Percentiles rank a stretch among this genome's conserved stretches.
These are phyloP conservation scores for Poecilia velifera DNA, from an alignment of 2,797 vertebrate genomes.

Conservation along the genomic window DNA sequence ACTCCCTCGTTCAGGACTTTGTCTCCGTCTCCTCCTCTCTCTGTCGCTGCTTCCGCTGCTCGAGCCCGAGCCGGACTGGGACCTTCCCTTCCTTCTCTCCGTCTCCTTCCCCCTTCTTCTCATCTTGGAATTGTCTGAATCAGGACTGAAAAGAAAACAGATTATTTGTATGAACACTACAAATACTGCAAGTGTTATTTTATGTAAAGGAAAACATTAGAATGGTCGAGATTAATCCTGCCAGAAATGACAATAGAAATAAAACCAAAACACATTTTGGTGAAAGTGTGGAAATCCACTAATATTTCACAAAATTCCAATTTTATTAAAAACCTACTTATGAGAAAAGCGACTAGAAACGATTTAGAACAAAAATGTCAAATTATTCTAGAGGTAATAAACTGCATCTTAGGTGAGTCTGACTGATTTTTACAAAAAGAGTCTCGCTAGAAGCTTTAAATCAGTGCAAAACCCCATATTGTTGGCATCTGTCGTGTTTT, in stretches of 20 bases:
- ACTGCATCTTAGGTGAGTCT: background rate
- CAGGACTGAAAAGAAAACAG: constrained; percentile 64
- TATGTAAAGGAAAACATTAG: background rate
- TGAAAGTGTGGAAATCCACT: background rate
- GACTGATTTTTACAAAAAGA: background rate
- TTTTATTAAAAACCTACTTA: no score
- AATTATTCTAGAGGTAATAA: background rate
- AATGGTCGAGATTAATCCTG: background rate
- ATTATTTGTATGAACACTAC: background rate
- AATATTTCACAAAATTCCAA: background rate
- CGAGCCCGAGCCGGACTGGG: constrained; percentile 64
- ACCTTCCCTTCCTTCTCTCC: constrained; percentile 57
- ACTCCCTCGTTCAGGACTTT: constrained; percentile 59
- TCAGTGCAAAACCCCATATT: background rate
- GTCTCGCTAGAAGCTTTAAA: background rate
- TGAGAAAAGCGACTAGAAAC: background rate
- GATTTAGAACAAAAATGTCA: background rate
- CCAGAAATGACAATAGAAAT: background rate
- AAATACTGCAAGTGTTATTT: background rate
- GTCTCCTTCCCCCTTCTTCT: constrained; percentile 39
- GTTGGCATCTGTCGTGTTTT: background rate
- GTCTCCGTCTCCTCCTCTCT: constrained; percentile 53
- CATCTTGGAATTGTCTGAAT: constrained; percentile 64
- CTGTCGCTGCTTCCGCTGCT: constrained; percentile 54
- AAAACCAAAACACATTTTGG: background rate